These are phyloP conservation scores for Heptranchias perlo DNA, from an alignment of 2,113 vertebrate genomes.

Conservation along the genomic window DNA sequence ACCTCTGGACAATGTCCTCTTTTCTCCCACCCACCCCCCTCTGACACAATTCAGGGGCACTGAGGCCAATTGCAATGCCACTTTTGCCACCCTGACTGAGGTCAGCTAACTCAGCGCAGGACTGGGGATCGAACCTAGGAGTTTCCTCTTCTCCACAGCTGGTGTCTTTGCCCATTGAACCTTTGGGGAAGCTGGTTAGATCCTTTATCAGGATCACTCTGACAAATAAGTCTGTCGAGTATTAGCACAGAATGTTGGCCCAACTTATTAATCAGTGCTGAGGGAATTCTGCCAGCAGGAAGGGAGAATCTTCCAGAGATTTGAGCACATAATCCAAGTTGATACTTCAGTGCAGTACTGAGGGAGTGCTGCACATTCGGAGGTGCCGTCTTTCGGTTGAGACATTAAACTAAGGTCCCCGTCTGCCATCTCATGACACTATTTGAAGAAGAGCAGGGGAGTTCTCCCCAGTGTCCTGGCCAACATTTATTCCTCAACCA, in stretches of 20 bases:
- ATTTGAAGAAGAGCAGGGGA: neutral
- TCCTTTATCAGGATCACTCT: neutral
- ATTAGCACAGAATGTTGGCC: neutral
- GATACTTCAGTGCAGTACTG: neutral
- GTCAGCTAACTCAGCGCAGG: no score
- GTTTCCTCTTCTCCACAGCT: no score
- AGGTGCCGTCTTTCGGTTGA: neutral
- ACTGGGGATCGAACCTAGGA: no score
- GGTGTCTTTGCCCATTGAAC: neutral
- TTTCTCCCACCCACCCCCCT: neutral
- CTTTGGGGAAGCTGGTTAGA: neutral
- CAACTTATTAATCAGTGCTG: neutral
- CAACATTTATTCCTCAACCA: neutral
- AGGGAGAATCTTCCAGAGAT: neutral
- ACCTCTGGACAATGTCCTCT: neutral
- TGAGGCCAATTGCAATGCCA: no score
- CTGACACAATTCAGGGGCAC: no score
- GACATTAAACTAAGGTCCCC: neutral
- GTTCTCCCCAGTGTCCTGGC: neutral
- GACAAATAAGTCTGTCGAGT: neutral
- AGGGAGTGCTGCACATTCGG: neutral
- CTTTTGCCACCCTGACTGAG: no score
- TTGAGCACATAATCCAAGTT: neutral
- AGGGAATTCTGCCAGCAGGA: neutral
- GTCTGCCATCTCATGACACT: neutral